Evolutionary conservation across 2,888 invertebrate species (phyloP).

Genomic region (Acanthoscelides obtectus): DNA sequence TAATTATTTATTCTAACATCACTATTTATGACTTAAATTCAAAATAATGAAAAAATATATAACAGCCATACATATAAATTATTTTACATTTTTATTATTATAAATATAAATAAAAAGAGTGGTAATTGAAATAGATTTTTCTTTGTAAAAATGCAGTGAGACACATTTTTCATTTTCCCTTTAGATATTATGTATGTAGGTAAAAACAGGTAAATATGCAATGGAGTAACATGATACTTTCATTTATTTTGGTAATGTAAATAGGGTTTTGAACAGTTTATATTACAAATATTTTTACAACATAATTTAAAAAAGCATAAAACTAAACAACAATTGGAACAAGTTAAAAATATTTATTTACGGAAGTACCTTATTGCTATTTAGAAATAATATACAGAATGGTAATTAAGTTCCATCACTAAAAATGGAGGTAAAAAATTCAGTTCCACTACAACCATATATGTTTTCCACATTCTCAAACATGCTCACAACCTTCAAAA

Average conservation of each 20-base stretch:
- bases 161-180: background rate
- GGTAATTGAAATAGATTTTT: constrained; percentile 13
- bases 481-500: background rate
- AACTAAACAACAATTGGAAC: constrained; percentile 21
- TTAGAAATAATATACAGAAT: background rate
- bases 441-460: background rate
- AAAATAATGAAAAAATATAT: constrained; percentile 46
- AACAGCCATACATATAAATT: constrained; percentile 47
- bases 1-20: constrained; percentile 43
- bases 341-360: constrained; percentile 14
- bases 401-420: background rate
- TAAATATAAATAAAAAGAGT: constrained; percentile 22
- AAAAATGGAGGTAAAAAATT: background rate
- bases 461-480: background rate
- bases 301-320: constrained; percentile 16
- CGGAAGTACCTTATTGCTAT: constrained; percentile 8
- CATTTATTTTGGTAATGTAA: constrained; percentile 30
- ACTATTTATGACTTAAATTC: constrained; percentile 44
- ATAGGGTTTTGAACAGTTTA: constrained; percentile 24
- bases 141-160: background rate
- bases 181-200: background rate
- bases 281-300: constrained; percentile 29
- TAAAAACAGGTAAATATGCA: constrained; percentile 1
- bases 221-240: constrained; percentile 9
- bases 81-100: constrained; percentile 33